Base-by-base conservation (phyloP, 2,888 invertebrate genomes). In the Xestia sexstrigata region DNA sequence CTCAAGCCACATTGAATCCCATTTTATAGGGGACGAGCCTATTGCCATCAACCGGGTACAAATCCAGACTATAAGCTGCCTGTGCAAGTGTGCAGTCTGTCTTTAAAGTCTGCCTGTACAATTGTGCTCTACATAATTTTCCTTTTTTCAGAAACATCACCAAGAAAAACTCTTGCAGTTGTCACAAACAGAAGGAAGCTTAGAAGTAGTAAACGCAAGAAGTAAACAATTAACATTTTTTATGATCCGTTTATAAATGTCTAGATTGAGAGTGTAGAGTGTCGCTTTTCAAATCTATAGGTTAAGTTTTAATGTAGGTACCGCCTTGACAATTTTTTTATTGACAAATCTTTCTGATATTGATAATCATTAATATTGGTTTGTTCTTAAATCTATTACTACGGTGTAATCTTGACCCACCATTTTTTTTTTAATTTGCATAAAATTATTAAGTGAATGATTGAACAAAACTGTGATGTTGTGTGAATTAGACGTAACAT, bases 171-270 rank as follows among this genome's bases (percentile, higher is more conserved):
- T 3, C 71, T 85, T 5, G 67, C 87, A 65, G 90, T 93, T 7
- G 89, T 92, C 49, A 91, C 83, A 45, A 95, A 94, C 82, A 92
- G 95, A 77, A 90, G 94, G 79, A 83, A 92, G 39, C 84, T 96
- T 63, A 91, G 96, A 67, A 96, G 96, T 87, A 94, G 94, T 85
- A 93, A 91, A 79, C 94, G 95, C 70, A 92, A 91, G 81, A 93
- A 92, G 74, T 78, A 90, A 70, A 58, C 39, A 39, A 74, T 70
- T n/a, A 26, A 66, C 30, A 49, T 49, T 42, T 15, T 23, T n/a
- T 35, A 45, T 49, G n/a, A 74, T 49, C 45, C 49, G 69, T 52
- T 77, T 70, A 15, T 70, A 72, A 77, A 58, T 71, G 60, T 70
- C 58, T 70, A 73, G 69, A 70, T 79, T 69, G 70, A 55, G 26